These are phyloP conservation scores for Synaphobranchus kaupii DNA, from an alignment of 2,797 vertebrate genomes.

Conservation along the genomic window DNA sequence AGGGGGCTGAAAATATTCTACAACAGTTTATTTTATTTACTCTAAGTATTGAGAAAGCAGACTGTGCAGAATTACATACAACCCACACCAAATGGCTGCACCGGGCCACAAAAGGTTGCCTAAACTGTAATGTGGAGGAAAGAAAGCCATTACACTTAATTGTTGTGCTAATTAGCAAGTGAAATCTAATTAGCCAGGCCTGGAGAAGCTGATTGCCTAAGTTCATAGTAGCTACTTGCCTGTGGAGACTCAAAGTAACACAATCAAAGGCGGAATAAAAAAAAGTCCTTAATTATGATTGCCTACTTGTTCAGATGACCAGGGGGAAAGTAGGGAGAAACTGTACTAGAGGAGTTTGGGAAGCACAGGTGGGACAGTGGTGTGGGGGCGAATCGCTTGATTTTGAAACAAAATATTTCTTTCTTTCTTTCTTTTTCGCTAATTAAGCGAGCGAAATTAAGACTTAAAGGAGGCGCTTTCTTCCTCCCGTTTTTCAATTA, in stretches of 20 bases:
- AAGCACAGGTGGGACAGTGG: background rate
- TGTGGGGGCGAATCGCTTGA: background rate
- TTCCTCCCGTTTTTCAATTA: background rate
- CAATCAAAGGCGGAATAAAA: background rate
- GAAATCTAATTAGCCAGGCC: slow-evolving; percentile 2
- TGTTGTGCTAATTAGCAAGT: background rate
- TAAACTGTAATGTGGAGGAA: background rate
- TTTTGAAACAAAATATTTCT: background rate
- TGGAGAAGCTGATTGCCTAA: background rate
- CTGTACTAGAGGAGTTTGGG: background rate
- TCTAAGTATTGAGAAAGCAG: background rate
- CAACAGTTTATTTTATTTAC: background rate
- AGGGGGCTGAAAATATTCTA: background rate
- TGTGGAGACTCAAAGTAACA: background rate
- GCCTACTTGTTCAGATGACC: background rate
- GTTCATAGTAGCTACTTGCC: background rate
- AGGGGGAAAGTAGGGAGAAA: background rate
- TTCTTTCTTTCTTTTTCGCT: background rate
- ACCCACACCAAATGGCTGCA: background rate
- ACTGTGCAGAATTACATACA: background rate
- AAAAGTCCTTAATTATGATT: background rate
- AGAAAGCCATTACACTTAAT: slow-evolving; percentile 1
- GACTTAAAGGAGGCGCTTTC: background rate
- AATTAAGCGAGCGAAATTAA: slow-evolving; percentile 14
- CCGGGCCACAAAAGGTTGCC: background rate